Evolutionary conservation across 1,140 invertebrate species (phyloP), one percentile per base, ranked within the genome.

Genomic region (Bombyx mori): DNA sequence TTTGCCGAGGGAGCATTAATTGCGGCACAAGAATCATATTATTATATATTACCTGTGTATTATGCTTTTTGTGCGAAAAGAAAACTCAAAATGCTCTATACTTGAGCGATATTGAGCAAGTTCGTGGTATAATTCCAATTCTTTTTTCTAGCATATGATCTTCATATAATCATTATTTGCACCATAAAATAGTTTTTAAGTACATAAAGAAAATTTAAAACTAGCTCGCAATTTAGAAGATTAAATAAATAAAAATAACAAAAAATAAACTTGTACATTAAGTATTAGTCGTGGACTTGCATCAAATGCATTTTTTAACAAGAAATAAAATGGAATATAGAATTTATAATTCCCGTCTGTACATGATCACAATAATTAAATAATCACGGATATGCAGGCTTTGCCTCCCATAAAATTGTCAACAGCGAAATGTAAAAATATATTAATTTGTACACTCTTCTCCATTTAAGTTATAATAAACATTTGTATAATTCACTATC

Each of bases 401-500:
- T 72, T 75, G 80, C 82, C 82, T 76, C 75, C 71, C 61, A 75
- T 77, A 82, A 75, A 35, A 69, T 77, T 75, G 70, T 79, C 75
- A 82, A 82, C 75, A 84, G 75, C 69, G 71, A 81, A 80, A 82
- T 87, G 79, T 84, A 86, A 84, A 87, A 85, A 87, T 87, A 86
- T 86, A 84, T 84, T 80, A 84, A 83, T 87, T 87, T 85, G 81
- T 84, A 87, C 82, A 86, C 66, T 82, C 73, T 84, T 73, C 68
- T 69, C 65, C 68, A 74, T 80, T 74, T 63, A 75, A 64, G 63
- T 73, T 74, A 73, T 69, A 75, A 75, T 71, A 73, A 84, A 86
- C 75, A 82, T 82, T 86, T 85, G 83, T 86, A 86, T 71, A 86
- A 82, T 86, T 86, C 73, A 81, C 83, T 86, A 85, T 83, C 83